Base-by-base conservation (phyloP, 2,888 invertebrate genomes). In the Nycteola revayana region DNA sequence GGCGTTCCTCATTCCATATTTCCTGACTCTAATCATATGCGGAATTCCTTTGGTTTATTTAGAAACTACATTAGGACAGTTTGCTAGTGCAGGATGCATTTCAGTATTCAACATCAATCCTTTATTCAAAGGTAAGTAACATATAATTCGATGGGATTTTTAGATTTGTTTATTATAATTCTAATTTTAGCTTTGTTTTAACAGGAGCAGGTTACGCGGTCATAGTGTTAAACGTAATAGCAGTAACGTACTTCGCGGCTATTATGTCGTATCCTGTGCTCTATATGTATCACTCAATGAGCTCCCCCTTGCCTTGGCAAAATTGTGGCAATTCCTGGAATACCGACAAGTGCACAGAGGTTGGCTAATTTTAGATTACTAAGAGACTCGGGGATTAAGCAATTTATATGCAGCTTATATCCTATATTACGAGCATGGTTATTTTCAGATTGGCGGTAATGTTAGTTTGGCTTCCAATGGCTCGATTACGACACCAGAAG, bases 21-120 rank as follows among this genome's bases (percentile, higher is more conserved):
- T 95, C 26, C 70, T 96, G 41, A 96, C 96, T 76, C 82, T 96
- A 28, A 74, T 95, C 23, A 78, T 95, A 32, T 96, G 95, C 60
- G 97, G 96, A 1, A 93, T 96, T 37, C 97, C 97, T 0, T 86
- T 97, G 43, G 96, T 96, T 66, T 95, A 96, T 67, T 89, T 97
- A 91, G 97, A 97, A 80, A 93, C 95, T 0, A 91, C 94, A 1
- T 89, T 97, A 58, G 97, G 97, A 9, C 97, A 97, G 70, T 95
- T 96, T 77, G 91, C 94, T 14, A 93, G 94, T 58, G 92, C 94
- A 21, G 95, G 96, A 50, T 95, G 95, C 54, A 92, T 96, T 48
- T 93, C 94, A 9, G 90, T 96, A 48, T 96, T 95, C 83, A 93
- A 93, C 53, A 92, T 95, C 60, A 92, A 92, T 33, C 96, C 97